Evolutionary conservation across 64 coral and sea anemone genomes (phyloP).

Genomic region (Dendrophyllia cribrosa): DNA sequence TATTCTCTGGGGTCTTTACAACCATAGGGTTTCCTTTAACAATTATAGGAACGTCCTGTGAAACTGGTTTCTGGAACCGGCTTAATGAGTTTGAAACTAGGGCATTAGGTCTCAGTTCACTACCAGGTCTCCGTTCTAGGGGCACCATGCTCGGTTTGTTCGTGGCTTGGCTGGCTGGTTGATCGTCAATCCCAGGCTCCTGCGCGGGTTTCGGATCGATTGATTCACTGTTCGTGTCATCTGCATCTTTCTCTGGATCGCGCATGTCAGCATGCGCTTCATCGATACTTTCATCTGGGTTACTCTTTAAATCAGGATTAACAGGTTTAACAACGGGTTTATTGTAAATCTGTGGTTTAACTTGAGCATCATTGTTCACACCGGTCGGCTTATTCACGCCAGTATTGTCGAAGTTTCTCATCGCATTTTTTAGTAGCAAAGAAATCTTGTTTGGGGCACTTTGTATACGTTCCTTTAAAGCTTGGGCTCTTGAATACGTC

Average conservation of each 20-base stretch:
- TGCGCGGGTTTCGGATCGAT: conserved; percentile 5
- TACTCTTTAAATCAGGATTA: background rate
- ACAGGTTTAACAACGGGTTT: background rate
- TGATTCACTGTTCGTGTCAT: background rate
- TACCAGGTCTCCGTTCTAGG: background rate
- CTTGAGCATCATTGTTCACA: background rate
- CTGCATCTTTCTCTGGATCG: conserved; percentile 25
- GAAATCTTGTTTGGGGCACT: background rate
- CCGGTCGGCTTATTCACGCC: background rate
- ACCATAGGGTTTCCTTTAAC: conserved; percentile 18
- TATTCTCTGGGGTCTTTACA: conserved; percentile 9
- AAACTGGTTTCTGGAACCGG: background rate
- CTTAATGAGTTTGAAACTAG: background rate
- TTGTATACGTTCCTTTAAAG: background rate
- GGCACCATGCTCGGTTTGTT: background rate
- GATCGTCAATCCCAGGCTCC: conserved; percentile 28
- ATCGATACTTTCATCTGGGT: background rate
- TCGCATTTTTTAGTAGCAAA: background rate
- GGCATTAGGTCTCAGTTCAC: background rate
- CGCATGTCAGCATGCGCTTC: conserved; percentile 27
- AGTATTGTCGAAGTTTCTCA: conserved; percentile 11
- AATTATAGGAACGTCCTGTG: background rate
- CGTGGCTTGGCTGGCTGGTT: background rate
- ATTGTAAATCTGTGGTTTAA: background rate
- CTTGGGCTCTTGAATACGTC: background rate